Conservation (phyloP, 2,113 vertebrate species). For the Struthidea cinerea region DNA sequence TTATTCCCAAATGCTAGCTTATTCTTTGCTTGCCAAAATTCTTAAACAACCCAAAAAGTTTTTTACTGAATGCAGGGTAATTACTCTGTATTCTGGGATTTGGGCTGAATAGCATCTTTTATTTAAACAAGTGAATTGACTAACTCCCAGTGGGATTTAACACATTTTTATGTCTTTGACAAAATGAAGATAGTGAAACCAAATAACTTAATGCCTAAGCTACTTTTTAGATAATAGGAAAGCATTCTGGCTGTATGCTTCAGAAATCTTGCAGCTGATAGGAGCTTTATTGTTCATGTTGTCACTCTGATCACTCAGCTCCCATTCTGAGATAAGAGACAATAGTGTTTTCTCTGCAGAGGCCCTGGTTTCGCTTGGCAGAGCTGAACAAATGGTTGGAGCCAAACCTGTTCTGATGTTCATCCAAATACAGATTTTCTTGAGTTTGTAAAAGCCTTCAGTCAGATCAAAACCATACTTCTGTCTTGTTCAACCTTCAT, state of each 20-base stretch:
- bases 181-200: neutral
- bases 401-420: neutral
- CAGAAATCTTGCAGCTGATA: neutral
- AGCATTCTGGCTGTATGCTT: neutral
- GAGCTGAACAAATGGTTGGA: neutral
- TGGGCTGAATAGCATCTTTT: neutral
- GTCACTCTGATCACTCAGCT: neutral
- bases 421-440: neutral
- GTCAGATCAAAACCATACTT: neutral
- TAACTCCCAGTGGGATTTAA: neutral
- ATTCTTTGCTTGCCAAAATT: neutral
- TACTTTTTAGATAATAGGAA: neutral
- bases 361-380: neutral
- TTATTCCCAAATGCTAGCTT: neutral
- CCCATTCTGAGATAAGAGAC: neutral
- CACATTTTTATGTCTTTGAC: neutral
- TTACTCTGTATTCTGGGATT: neutral
- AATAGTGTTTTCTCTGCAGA: neutral
- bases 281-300: neutral
- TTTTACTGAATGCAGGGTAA: neutral
- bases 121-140: neutral
- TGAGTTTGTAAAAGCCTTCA: neutral
- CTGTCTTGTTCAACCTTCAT: neutral
- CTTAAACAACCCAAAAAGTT: neutral
- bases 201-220: neutral